Evolutionary conservation across 2,113 vertebrate genomes (phyloP), one percentile per base, ranked within the genome.

Genomic region (Climacteris rufus): DNA sequence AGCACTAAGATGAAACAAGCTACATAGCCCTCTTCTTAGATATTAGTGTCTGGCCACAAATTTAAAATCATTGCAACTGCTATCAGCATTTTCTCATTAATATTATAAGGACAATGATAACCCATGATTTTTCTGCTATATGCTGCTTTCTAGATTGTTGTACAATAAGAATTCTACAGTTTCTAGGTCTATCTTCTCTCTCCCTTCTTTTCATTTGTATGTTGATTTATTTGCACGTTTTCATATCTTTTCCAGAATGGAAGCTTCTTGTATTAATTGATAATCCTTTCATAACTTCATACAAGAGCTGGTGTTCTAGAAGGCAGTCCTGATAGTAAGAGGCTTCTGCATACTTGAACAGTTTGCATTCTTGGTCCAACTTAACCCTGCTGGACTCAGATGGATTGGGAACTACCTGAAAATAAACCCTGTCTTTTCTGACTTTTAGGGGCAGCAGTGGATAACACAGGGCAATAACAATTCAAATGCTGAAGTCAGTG

Each of bases 401-500:
- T 21, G 9, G 44, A 17, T 21, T 76, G 18, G 40, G 35, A 94
- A 69, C 9, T 13, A 44, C 15, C 10, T 63, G 56, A 79, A 21
- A 89, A 2, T 25, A 31, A 79, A 22, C 1, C 3, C 15, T 39
- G 4, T 56, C 16, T 75, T 82, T 74, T 84, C 56, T 71, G 44
- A 68, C 30, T 82, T 90, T 40, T 28, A 76, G 53, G 11, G 17
- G 14, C 33, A 60, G 35, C 39, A 75, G 33, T 40, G 85, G 37
- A 22, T 22, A 82, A 35, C 47, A 70, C 30, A 87, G 20, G 18
- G 19, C 33, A 82, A 8, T 63, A 87, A 69, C 10, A 30, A 77
- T 81, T 63, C n/a, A 78, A 1, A 31, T 24, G 60, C 31, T 3
- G 1, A 1, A 0, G 27, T 15, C 27, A 64, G 6, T 61, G 8